Evolutionary conservation across 1,140 invertebrate genomes (phyloP).

Genomic region (Luehdorfia chinensis): DNA sequence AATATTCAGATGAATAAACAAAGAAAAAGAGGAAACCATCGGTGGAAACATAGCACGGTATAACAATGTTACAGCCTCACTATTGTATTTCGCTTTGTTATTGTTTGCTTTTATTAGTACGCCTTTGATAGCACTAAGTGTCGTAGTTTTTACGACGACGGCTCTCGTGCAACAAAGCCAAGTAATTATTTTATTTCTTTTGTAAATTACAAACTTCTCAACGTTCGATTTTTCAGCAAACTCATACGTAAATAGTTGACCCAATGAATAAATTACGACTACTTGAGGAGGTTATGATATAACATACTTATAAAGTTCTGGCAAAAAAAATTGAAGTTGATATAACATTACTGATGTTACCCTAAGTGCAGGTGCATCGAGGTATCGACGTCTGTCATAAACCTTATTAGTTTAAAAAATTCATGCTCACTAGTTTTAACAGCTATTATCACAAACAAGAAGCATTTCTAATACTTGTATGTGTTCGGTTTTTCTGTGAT

Average conservation of each 20-base stretch:
- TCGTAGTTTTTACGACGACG: constrained; percentile 53
- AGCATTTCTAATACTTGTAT: too few species aligned
- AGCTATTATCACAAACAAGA: too few species aligned
- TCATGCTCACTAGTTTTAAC: too few species aligned
- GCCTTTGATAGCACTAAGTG: constrained; percentile 56
- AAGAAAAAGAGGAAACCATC: constrained; percentile 31
- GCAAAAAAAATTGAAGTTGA: too few species aligned
- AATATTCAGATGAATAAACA: constrained; percentile 30
- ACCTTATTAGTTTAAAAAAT: too few species aligned
- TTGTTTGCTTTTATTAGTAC: constrained; percentile 55
- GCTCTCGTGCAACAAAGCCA: constrained; percentile 19
- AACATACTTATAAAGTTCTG: too few species aligned
- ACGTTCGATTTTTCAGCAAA: constrained; percentile 5
- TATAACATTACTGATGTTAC: too few species aligned
- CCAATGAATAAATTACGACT: not conserved
- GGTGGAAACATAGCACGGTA: constrained; percentile 36
- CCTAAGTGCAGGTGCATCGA: too few species aligned
- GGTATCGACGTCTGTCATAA: too few species aligned
- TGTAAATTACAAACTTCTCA: constrained; percentile 5
- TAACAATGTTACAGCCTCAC: constrained; percentile 44
- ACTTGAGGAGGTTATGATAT: too few species aligned
- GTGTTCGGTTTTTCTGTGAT: too few species aligned
- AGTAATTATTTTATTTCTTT: constrained; percentile 17
- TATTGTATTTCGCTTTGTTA: constrained; percentile 49
- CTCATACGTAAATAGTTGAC: too few species aligned